Base-by-base conservation (phyloP, 2,888 invertebrate species). In the Dynastes grantii region DNA sequence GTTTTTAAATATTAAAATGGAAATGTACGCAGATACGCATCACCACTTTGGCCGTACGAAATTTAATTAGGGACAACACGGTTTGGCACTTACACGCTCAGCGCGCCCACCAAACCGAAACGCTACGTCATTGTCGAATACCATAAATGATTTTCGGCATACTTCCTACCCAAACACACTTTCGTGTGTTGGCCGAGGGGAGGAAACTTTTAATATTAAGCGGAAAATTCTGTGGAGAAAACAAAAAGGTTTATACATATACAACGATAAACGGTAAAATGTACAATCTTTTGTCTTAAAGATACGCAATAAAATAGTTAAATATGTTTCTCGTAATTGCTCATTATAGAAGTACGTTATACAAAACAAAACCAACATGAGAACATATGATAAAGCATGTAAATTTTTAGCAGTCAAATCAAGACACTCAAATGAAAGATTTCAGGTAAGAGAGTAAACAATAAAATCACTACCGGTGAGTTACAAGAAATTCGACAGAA, bases 51-150 rank as follows among this genome's bases (percentile, higher is more conserved):
- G 61, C 37, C 76, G 63, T n/a, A 68, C 58, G 40, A 76, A 76
- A 76, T 76, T 76, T 76, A 76, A 76, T 76, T 76, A 76, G 67
- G 29, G 55, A 58, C 67, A 58, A 76, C 76, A 76, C 58, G 67
- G 11, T 76, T 76, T 67, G 53, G 76, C 76, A 76, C 76, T 76
- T 76, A 67, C 55, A 75, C 73, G 45, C 45, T 13, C 55, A 22
- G 27, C 68, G 29, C 51, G 51, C 61, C 55, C 45, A 61, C 61
- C 73, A 63, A 75, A 75, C 61, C 61, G 73, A 45, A 75, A 61
- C 73, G 49, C 61, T 61, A 29, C 45, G 61, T 75, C 61, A 75
- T 45, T 45, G 32, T 45, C 40, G 61, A 61, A 61, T 75, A 45
- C 61, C 73, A 75, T 75, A 75, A 75, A 75, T 61, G 45, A 75